A percentile compares a stretch with the other conserved stretches of the same genome.
phyloP scores from a whole-genome alignment of 2,113 vertebrate species.

The Puntigrus tetrazona region DNA sequence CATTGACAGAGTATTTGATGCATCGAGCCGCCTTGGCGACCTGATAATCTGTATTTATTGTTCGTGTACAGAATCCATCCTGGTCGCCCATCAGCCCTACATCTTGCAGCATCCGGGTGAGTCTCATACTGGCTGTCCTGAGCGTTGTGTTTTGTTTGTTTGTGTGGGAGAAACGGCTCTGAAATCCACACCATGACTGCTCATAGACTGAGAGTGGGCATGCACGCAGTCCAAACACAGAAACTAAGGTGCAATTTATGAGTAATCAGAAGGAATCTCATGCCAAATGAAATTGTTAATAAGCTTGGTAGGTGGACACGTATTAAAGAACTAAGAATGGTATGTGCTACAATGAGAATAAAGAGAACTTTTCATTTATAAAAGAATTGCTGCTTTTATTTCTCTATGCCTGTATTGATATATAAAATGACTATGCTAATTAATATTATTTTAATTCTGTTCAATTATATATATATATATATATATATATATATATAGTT shows the following conservation, averaged over 20 bases:
- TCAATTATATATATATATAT: no score
- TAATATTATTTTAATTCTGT: no score
- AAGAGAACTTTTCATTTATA: background rate
- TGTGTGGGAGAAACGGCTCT: background rate
- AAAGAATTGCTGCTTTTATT: background rate
- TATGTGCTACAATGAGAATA: background rate
- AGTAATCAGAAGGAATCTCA: background rate
- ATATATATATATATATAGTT: no score
- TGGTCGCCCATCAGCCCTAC: slow-evolving; percentile 95
- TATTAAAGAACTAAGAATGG: background rate
- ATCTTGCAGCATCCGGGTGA: slow-evolving; percentile 99
- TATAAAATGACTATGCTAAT: background rate
- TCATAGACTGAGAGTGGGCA: background rate
- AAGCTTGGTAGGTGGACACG: background rate
- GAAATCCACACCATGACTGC: background rate
- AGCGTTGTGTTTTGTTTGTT: background rate
- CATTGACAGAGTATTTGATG: background rate
- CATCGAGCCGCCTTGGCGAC: background rate
- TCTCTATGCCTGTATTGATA: background rate
- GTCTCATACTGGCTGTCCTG: slow-evolving; percentile 47
- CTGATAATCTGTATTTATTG: background rate
- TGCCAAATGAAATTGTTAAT: background rate
- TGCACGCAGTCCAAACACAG: background rate
- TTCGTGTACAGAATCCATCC: slow-evolving; percentile 94
- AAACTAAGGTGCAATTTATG: background rate